Evolutionary conservation across 2,888 invertebrate species (phyloP).

Genomic region (Meandrusa payeni): DNA sequence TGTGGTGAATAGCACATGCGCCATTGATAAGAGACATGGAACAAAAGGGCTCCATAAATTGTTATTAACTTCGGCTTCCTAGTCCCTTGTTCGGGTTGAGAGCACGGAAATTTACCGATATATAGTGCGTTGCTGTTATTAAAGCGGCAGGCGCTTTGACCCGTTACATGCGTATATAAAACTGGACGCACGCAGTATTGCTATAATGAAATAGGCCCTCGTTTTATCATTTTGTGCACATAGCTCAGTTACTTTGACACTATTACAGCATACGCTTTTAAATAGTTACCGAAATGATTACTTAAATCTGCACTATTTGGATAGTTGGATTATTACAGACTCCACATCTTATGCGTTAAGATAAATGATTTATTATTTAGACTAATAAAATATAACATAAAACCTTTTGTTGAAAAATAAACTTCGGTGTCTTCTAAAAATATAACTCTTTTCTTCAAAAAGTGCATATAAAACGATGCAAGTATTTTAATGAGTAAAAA

Average conservation of each 20-base stretch:
- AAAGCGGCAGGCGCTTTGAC: conserved; percentile 26
- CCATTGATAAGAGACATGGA: conserved; percentile 67
- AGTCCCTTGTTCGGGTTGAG: conserved; percentile 58
- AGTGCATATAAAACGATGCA: too few relatives aligned
- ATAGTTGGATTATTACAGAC: too few relatives aligned
- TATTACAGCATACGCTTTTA: too few relatives aligned
- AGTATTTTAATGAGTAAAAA: too few relatives aligned
- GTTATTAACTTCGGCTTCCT: conserved; percentile 67
- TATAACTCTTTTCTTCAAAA: too few relatives aligned
- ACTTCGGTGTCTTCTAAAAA: too few relatives aligned
- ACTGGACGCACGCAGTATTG: conserved; percentile 10
- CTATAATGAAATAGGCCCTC: conserved; percentile 5
- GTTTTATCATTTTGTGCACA: conserved; percentile 8
- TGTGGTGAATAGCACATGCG: conserved; percentile 68
- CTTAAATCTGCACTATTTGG: too few relatives aligned
- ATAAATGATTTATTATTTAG: too few relatives aligned
- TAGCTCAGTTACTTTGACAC: background rate
- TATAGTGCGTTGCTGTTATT: conserved; percentile 26
- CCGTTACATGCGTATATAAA: conserved; percentile 15
- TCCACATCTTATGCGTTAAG: too few relatives aligned
- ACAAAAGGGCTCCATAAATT: conserved; percentile 78
- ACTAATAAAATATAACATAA: too few relatives aligned
- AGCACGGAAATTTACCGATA: conserved; percentile 37
- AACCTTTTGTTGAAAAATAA: too few relatives aligned
- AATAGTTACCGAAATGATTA: too few relatives aligned